Base-by-base conservation (phyloP, 2,113 vertebrate species). In the Oceanodroma tethys region DNA sequence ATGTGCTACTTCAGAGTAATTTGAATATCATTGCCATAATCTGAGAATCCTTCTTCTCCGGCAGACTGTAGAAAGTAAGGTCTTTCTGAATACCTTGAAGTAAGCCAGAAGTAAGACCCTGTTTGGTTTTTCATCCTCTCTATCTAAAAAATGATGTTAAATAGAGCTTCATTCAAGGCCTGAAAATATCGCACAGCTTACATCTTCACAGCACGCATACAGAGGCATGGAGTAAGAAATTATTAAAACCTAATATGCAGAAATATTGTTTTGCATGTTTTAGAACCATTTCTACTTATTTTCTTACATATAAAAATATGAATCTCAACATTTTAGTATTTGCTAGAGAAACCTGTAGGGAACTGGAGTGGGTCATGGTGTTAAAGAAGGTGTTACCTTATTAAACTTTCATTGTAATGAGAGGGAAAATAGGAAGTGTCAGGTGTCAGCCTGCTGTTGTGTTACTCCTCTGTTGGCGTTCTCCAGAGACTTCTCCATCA, bases 401-500 rank as follows among this genome's bases (percentile, higher is more conserved):
- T 88, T 75, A 91, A 56, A 47, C 20, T 47, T 10, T 40, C 2
- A 14, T 13, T 62, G 36, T 26, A 66, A 87, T 6, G 32, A 78
- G 50, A 66, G 13, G 32, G 81, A 63, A 56, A 42, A 59, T 30
- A 60, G 70, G 65, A 58, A 43, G 59, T 2, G 2, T 60, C 63
- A 62, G 80, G 27, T 58, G 63, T 70, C n/a, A 62, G 86, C 62
- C 1, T 2, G n/a, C 56, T 87, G 73, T 53, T 78, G n/a, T 38
- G 52, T 47, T 55, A 22, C 63, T 92, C 14, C 52, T 73, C 59
- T 42, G 43, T 3, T 40, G 25, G 32, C 2, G 0, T 74, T 71
- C 93, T 58, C 83, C 52, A 75, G 93, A 81, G 89, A 65, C 52
- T 59, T 34, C 32, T 67, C 86, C 72, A 59, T 81, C 65, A 86